Conservation (phyloP, 2,797 vertebrate species). For the Aulostomus chinensis region DNA sequence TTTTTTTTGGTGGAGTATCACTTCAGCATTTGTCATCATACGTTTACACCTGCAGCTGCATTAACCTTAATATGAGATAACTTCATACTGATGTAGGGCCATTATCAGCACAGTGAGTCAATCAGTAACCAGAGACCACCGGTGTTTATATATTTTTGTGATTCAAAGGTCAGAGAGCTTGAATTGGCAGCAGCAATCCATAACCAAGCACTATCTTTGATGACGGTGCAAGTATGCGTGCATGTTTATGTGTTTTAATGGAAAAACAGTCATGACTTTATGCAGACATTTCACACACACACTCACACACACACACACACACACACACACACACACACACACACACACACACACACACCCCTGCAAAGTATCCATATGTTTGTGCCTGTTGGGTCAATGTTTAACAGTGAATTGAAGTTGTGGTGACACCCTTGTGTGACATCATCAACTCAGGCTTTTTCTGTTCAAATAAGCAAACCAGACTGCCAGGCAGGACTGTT, state of each 20-base stretch:
- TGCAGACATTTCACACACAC: not conserved
- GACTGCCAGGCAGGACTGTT: constrained; percentile 10
- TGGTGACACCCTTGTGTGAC: constrained; percentile 21
- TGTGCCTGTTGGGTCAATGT: constrained; percentile 1
- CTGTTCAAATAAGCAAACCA: constrained; percentile 52
- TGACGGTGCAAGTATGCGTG: constrained; percentile 7
- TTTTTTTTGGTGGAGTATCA: too few relatives aligned
- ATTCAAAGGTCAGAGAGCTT: constrained; percentile 32
- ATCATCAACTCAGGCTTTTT: constrained; percentile 32
- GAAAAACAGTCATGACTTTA: not conserved
- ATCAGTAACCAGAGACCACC: constrained; percentile 44
- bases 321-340: not conserved
- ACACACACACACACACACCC: not conserved
- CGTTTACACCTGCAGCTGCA: too few relatives aligned
- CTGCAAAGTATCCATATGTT: not conserved
- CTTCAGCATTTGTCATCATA: too few relatives aligned
- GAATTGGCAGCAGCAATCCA: constrained; percentile 22
- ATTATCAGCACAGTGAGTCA: constrained; percentile 26
- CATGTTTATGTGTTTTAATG: not conserved
- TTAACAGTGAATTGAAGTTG: constrained; percentile 21
- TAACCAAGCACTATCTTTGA: constrained; percentile 21
- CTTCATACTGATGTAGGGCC: too few relatives aligned
- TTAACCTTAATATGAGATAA: too few relatives aligned
- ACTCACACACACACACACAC: not conserved
- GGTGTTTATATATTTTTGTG: constrained; percentile 25